Percentiles rank a stretch among this genome's conserved stretches.
Conservation (phyloP, 1,140 invertebrate species). For the Drosophila lacertosa region DNA sequence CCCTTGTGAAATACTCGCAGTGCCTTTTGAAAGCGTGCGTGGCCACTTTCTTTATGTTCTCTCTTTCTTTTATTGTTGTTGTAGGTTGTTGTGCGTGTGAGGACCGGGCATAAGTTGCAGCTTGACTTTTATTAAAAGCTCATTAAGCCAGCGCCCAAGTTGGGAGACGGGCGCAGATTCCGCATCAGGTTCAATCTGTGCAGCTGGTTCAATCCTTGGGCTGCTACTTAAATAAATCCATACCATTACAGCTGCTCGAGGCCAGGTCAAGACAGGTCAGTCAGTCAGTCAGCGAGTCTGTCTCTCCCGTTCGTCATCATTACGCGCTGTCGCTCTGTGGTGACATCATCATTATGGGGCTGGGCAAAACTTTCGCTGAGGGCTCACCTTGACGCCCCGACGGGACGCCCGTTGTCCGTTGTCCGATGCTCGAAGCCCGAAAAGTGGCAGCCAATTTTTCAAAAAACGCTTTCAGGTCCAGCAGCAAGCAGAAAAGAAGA, state of each 20-base stretch:
- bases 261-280: slow-evolving; percentile 3
- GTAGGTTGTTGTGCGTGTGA: slow-evolving; percentile 33
- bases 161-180: slow-evolving; percentile 27
- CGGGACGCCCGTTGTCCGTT: slow-evolving; percentile 43
- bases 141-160: slow-evolving; percentile 71
- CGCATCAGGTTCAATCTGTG: slow-evolving; percentile 7
- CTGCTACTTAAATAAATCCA: slow-evolving; percentile 67
- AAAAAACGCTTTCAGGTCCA: slow-evolving; percentile 42
- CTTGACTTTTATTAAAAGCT: slow-evolving; percentile 82
- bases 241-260: slow-evolving; percentile 17
- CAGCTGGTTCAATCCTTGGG: slow-evolving; percentile 12
- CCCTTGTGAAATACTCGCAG: background rate
- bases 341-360: slow-evolving; percentile 74
- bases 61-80: slow-evolving; percentile 43
- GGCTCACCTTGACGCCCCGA: slow-evolving; percentile 47
- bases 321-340: slow-evolving; percentile 25
- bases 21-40: slow-evolving; percentile 45
- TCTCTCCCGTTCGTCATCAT: background rate
- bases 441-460: slow-evolving; percentile 76
- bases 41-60: slow-evolving; percentile 43
- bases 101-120: slow-evolving; percentile 37
- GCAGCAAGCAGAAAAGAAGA: too few relatives aligned
- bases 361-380: slow-evolving; percentile 24
- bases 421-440: slow-evolving; percentile 43
- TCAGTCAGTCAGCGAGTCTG: slow-evolving; percentile 14